These are phyloP conservation scores for Eueides isabella DNA, from an alignment of 1,140 invertebrate species.

Conservation along the genomic window DNA sequence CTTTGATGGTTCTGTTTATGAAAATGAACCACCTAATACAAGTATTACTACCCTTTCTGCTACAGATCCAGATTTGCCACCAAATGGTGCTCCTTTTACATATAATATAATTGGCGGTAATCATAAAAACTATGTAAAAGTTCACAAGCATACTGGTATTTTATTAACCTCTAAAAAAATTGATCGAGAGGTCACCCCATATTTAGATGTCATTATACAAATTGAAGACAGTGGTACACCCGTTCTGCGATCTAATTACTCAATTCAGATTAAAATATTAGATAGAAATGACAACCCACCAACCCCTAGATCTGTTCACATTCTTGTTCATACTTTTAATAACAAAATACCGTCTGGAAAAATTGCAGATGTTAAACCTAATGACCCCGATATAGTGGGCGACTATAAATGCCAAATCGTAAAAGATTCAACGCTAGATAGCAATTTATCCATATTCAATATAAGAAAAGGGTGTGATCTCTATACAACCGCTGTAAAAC, in stretches of 20 bases:
- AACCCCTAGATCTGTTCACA: slow-evolving; percentile 89
- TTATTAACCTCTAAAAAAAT: slow-evolving; percentile 90
- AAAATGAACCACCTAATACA: slow-evolving; percentile 94
- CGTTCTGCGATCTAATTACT: slow-evolving; percentile 89
- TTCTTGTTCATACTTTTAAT: slow-evolving; percentile 91
- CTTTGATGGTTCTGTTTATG: slow-evolving; percentile 89
- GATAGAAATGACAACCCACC: slow-evolving; percentile 97
- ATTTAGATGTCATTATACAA: slow-evolving; percentile 89
- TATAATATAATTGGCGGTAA: slow-evolving; percentile 91
- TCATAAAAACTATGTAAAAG: slow-evolving; percentile 88
- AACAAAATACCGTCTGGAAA: slow-evolving; percentile 88
- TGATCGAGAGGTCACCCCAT: slow-evolving; percentile 91
- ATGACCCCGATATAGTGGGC: slow-evolving; percentile 93
- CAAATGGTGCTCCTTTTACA: slow-evolving; percentile 94
- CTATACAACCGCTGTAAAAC: slow-evolving; percentile 86
- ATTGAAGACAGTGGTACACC: slow-evolving; percentile 95
- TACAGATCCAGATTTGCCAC: slow-evolving; percentile 94
- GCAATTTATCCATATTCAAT: slow-evolving; percentile 83
- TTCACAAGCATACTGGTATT: slow-evolving; percentile 91
- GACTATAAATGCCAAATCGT: slow-evolving; percentile 93
- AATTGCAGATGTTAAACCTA: slow-evolving; percentile 95
- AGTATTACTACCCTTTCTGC: slow-evolving; percentile 93
- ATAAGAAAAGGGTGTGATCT: slow-evolving; percentile 92
- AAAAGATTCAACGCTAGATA: slow-evolving; percentile 82
- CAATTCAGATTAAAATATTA: slow-evolving; percentile 89